These are phyloP conservation scores for Pocillopora meandrina DNA, from an alignment of 92 coral and sea anemone species.

Conservation along the genomic window DNA sequence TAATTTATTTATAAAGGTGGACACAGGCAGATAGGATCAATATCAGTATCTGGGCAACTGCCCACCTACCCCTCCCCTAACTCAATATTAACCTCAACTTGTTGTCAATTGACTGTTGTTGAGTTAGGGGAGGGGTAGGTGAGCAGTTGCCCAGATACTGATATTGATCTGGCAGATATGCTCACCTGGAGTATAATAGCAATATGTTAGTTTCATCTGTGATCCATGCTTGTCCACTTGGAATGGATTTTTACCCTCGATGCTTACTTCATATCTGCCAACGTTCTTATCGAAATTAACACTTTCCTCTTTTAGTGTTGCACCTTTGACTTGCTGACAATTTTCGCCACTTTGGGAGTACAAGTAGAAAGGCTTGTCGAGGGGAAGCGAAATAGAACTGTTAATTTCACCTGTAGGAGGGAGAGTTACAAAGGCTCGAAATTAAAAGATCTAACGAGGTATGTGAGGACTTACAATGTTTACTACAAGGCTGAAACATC, in stretches of 20 bases:
- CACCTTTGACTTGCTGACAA: conserved; percentile 79
- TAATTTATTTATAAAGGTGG: too few species aligned
- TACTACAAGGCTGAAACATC: too few species aligned
- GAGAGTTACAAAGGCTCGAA: not conserved
- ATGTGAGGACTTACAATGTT: not conserved
- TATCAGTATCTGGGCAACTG: too few species aligned
- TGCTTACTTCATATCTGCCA: conserved; percentile 49
- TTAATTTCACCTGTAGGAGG: conserved; percentile 45
- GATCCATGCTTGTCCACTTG: conserved; percentile 42
- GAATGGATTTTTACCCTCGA: conserved; percentile 67
- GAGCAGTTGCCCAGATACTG: too few species aligned
- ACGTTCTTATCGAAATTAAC: conserved; percentile 60
- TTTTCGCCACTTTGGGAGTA: conserved; percentile 69
- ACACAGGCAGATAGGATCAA: too few species aligned
- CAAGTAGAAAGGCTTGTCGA: conserved; percentile 73
- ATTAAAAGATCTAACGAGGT: not conserved
- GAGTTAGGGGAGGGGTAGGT: too few species aligned
- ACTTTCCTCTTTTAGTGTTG: conserved; percentile 70
- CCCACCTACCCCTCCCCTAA: too few species aligned
- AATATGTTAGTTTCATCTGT: conserved; percentile 68
- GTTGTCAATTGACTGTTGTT: too few species aligned
- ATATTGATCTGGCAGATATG: too few species aligned
- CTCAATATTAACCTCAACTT: too few species aligned
- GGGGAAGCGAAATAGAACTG: conserved; percentile 60
- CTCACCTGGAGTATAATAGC: conserved; percentile 80